These are phyloP conservation scores for Pedicia rivosa DNA, from an alignment of 2,888 invertebrate genomes.

Conservation along the genomic window DNA sequence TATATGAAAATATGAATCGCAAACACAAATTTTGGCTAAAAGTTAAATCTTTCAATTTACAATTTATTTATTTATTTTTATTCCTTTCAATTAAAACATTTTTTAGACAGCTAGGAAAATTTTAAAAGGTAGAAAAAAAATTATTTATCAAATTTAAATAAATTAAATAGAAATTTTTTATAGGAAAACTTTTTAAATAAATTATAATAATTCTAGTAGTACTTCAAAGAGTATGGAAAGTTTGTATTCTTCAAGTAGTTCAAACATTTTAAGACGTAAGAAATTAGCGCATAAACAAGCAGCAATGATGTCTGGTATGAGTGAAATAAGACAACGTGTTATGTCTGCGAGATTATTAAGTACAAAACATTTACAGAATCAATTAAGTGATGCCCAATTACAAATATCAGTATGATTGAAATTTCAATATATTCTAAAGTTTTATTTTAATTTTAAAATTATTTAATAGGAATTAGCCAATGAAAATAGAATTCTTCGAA, in stretches of 20 bases:
- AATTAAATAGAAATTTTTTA: no score
- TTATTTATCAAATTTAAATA: no score
- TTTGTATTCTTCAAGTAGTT: slow-evolving; percentile 27
- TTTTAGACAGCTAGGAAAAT: no score
- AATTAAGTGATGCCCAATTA: slow-evolving; percentile 61
- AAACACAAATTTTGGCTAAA: no score
- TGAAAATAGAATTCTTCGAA: slow-evolving; percentile 60
- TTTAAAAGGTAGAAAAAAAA: no score
- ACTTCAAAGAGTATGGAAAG: slow-evolving; percentile 31
- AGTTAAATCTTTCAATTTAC: no score
- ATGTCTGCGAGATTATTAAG: slow-evolving; percentile 61
- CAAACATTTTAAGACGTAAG: slow-evolving; percentile 24
- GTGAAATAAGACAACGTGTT: slow-evolving; percentile 42
- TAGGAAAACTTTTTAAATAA: no score
- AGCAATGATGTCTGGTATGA: slow-evolving; percentile 20
- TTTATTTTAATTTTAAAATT: background rate
- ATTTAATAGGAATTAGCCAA: slow-evolving; percentile 41
- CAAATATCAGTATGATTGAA: slow-evolving; percentile 49
- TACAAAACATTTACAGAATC: slow-evolving; percentile 62
- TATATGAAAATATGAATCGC: no score
- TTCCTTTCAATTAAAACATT: no score
- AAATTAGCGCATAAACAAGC: slow-evolving; percentile 17
- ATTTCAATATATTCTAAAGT: background rate
- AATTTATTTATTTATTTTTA: no score
- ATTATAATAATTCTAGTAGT: slow-evolving; percentile 18